Base-by-base conservation (phyloP, 2,888 invertebrate species). In the Trachelus iudaicus region DNA sequence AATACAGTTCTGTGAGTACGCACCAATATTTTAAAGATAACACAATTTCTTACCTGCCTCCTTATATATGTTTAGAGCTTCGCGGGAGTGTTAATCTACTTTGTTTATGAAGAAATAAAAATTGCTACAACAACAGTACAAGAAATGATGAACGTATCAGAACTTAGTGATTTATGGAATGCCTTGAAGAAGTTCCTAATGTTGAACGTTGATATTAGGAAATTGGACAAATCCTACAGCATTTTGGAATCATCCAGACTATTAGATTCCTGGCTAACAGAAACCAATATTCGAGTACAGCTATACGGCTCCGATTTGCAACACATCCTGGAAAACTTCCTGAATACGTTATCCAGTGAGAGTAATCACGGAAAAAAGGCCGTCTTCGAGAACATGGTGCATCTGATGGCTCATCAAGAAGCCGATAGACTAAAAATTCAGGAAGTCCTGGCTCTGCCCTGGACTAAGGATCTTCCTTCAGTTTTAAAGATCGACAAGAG, bases 381-480 rank as follows among this genome's bases (percentile, higher is more conserved):
- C 75, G 84, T 88, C 56, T 90, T 89, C 74, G 85, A 88, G 77
- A 87, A 82, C 80, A 81, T 90, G n/a, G 79, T 85, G 71, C 82
- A 86, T 78, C 77, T 91, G 68, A 82, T 89, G 79, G 83, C 86
- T 71, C 86, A 88, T 37, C 75, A 82, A n/a, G 89, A 89, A 82
- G 79, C 85, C 0, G 78, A 87, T 76, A 85, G 81, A 77, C 73
- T 69, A 31, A 81, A 87, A 68, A 83, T 91, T 74, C 85, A 90
- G 73, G 82, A 83, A 35, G 82, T 91, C 78, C 76, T 91, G 40
- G 80, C 84, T 4, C 74, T 89, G 23, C 86, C 89, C n/a, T 90
- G 87, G 88, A 77, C 81, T 11, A 82, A 83, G 34, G 80, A 69
- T 31, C 69, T 75, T 85, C 56, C 56, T 9, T 23, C 56, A 56